Base-by-base conservation (phyloP, 2,888 invertebrate species). In the Eristalis intricaria region DNA sequence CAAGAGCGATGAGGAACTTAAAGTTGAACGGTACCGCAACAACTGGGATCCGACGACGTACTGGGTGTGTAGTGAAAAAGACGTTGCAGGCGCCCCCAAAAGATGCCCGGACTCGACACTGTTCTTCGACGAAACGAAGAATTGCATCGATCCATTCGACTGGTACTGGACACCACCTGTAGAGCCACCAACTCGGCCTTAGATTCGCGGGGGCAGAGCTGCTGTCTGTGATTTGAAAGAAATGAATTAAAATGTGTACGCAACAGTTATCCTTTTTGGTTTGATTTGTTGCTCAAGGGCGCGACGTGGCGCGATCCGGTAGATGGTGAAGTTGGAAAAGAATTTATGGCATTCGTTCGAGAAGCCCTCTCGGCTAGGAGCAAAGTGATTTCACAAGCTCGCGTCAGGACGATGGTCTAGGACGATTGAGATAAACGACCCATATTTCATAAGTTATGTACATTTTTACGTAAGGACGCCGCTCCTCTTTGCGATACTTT, bases 41-140 rank as follows among this genome's bases (percentile, higher is more conserved):
- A 91, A 91, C 78, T 89, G 91, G 74, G 92, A 92, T 89, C 91
- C 92, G 4, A 91, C 91, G 1, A 90, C 90, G 29, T 92, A 90
- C 80, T 92, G 92, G 92, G 73, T 89, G 13, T 92, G 92, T 71
- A 10, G 50, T 4, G 40, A 29, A 0, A 23, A 88, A 1, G 88
- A 89, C 56, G 35, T 13, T 1, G 43, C 87, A 4, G 90, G 91
- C 1, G 7, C 71, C 10, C 69, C 78, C 0, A 68, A 70, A 3
- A 89, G 89, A 38, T 92, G 92, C 64, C 87, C 80, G 15, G 71
- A 89, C 32, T 90, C 90, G 15, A 43, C 43, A 5, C 91, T 90
- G 0, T 92, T 91, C 70, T 88, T 90, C 19, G 88, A 90, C 65
- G 88, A 84, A 4, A 56, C 75, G 4, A 84, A 89, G 8, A 50